Base-by-base conservation (phyloP, 2,888 invertebrate genomes). In the Plebejus argus region DNA sequence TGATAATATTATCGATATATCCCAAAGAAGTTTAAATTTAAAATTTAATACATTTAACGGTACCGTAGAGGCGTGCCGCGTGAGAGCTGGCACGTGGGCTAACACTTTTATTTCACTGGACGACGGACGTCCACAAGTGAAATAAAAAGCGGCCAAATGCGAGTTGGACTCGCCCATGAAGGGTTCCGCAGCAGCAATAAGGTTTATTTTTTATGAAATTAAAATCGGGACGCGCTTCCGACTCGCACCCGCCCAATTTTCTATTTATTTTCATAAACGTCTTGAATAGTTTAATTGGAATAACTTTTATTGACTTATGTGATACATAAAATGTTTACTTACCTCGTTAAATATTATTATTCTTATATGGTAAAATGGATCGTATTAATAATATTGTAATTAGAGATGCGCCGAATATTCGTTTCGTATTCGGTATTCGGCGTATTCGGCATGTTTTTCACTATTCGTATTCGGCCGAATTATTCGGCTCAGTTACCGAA, bases 101-200 rank as follows among this genome's bases (percentile, higher is more conserved):
- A 28, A 74, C 53, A 74, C 74, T 74, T 74, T 74, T 74, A 74
- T 74, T 74, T 74, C 49, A 23, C 53, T 66, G 66, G 12, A 66
- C 66, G 66, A 8, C 28, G 53, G 74, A 74, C 74, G 74, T n/a
- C 49, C 74, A 49, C 12, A 2, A 18, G 28, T 23, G 28, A 10
- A 23, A 20, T 49, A 61, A 76, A 76, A 56, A 76, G n/a, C n/a
- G n/a, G n/a, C n/a, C n/a, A n/a, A n/a, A n/a, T n/a, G n/a, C n/a
- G n/a, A n/a, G n/a, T n/a, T n/a, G n/a, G n/a, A n/a, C n/a, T n/a
- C n/a, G n/a, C n/a, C n/a, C n/a, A n/a, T n/a, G n/a, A n/a, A n/a
- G n/a, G n/a, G n/a, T n/a, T n/a, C n/a, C n/a, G n/a, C n/a, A n/a
- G n/a, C n/a, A n/a, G n/a, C n/a, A n/a, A n/a, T n/a, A n/a, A n/a